Evolutionary conservation across 2,113 vertebrate species (phyloP), one percentile per base, ranked within the genome.

Genomic region (Tachysurus vachellii): DNA sequence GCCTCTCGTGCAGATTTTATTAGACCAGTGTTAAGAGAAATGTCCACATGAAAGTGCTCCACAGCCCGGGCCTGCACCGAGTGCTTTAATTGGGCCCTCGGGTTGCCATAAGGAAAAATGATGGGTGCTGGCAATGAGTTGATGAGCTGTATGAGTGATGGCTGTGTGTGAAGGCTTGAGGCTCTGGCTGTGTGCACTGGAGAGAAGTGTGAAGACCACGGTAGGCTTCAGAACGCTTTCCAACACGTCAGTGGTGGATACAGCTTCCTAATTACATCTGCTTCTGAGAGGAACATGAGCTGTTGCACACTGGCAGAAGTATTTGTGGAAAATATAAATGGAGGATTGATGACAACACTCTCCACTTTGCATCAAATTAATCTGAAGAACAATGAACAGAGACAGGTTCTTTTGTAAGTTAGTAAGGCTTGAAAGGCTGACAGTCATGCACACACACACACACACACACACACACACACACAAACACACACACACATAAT

Each of bases 341-440:
- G 90, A 66, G 85, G 93, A 94, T 94, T 94, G 93, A 95, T 93
- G 92, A 91, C 90, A 56, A 17, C 86, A 91, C 89, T 93, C 86
- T 92, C 92, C 90, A 93, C 89, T 93, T 94, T 94, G 93, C 93
- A 94, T 94, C 93, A 93, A 95, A 94, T 95, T 94, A 88, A 94
- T 94, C 93, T 93, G 92, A 94, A 91, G 92, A 92, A 94, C 92
- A 93, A 88, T 93, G 91, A 91, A 93, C 92, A 93, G 92, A 93
- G 91, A 92, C 90, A 89, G 89, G 92, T 92, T 83, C 93, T 94
- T 89, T 79, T 91, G 90, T 92, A 93, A 92, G 87, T 90, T 92
- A 91, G 88, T 82, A 90, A 91, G 86, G 88, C 50, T 66, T 57
- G 23, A 83, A 47, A 68, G 17, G 50, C 76, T n/a, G 17, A 54